Base-by-base conservation (phyloP, 2,113 vertebrate species). In the Lanius ludovicianus region DNA sequence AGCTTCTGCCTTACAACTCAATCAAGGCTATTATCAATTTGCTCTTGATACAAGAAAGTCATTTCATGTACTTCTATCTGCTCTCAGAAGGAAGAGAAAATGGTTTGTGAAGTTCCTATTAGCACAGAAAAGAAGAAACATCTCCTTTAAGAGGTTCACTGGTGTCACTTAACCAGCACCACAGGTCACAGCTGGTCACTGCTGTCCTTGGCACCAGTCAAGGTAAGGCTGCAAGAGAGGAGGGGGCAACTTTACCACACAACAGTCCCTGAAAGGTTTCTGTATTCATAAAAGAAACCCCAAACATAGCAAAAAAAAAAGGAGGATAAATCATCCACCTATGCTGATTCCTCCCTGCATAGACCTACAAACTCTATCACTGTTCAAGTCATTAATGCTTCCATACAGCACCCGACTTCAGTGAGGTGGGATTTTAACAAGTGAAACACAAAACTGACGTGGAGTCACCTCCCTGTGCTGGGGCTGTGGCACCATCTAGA, bases 401-500 rank as follows among this genome's bases (percentile, higher is more conserved):
- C 77, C 6, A 0, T 35, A 50, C 18, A 10, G 59, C 11, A 28
- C 4, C 22, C 49, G 87, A 64, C 64, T 64, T 44, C 60, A 92
- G 79, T 13, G 70, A 79, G 39, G 69, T 9, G 80, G 59, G 70
- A 67, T 79, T 95, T 85, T 55, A 95, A 78, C 80, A 86, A 95
- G 89, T 62, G 69, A 87, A 93, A 82, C 70, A 74, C 92, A 69
- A 84, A 81, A 30, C 10, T 12, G 13, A n/a, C 0, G 1, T 11
- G 1, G 55, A 68, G 37, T 47, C 50, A 7, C 18, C 52, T 74
- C 60, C 21, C 2, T 97, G 90, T 79, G 67, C 87, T 96, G 75
- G 94, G 81, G 68, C 94, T 84, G 74, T 94, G 96, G 97, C 97
- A 97, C 98, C 98, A 98, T 95, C 98, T 98, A 98, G 97, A 94